Evolutionary conservation across 2,113 vertebrate genomes (phyloP).

Genomic region (Alligator mississippiensis): DNA sequence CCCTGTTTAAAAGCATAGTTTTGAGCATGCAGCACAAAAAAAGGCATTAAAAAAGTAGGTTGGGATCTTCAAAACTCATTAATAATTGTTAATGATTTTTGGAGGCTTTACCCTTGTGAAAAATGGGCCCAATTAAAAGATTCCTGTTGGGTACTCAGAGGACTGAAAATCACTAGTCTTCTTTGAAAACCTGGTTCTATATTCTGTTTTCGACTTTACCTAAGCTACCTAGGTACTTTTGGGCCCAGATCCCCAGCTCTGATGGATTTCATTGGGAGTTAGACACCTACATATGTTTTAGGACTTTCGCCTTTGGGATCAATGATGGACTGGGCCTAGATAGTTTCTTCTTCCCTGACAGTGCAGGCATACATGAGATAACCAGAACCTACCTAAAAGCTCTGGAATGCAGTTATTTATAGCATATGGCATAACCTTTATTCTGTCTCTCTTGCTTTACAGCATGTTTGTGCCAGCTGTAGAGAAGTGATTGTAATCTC

Average conservation of each 20-base stretch:
- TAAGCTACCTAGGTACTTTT: no score
- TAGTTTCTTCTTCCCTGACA: neutral
- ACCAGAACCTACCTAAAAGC: neutral
- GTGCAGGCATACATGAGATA: neutral
- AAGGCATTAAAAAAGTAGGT: no score
- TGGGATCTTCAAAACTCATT: no score
- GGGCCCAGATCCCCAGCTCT: neutral
- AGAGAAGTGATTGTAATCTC: neutral
- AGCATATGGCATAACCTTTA: neutral
- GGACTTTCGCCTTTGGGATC: no score
- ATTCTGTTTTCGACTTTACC: neutral
- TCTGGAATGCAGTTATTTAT: fast-evolving
- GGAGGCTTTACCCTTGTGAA: neutral
- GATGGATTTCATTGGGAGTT: neutral
- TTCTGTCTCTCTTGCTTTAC: neutral
- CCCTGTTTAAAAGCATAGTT: no score
- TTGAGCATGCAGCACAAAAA: no score
- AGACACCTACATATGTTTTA: neutral
- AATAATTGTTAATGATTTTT: neutral
- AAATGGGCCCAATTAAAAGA: no score
- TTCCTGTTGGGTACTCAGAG: no score
- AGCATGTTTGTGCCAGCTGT: neutral
- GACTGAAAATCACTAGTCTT: no score
- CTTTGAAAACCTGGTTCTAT: neutral
- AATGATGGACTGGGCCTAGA: fast-evolving